Evolutionary conservation across 2,888 invertebrate genomes (phyloP).

Genomic region (Drosophila multiciliata): DNA sequence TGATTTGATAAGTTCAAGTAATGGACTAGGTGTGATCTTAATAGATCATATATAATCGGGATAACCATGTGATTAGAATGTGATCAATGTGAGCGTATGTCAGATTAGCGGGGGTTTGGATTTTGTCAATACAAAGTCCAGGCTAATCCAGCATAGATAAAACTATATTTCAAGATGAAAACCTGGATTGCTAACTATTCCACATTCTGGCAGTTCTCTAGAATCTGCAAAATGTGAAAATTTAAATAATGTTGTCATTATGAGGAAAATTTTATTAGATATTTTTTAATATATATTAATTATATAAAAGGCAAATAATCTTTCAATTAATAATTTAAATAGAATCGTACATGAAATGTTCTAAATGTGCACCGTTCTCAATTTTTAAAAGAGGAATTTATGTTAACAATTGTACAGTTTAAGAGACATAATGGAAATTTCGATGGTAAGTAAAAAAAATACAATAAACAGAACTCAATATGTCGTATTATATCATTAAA

Average conservation of each 20-base stretch:
- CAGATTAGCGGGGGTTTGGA: slow-evolving; percentile 32
- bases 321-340: neutral
- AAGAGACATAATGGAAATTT: neutral
- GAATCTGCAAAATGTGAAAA: neutral
- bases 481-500: neutral
- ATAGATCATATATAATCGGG: slow-evolving; percentile 39
- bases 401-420: neutral
- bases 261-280: neutral
- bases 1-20: slow-evolving; percentile 43
- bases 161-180: neutral
- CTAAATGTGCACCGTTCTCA: neutral
- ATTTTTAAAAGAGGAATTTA: neutral
- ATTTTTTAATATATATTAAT: neutral
- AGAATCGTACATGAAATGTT: neutral
- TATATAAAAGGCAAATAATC: neutral
- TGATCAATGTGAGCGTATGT: slow-evolving; percentile 19
- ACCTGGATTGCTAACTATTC: neutral
- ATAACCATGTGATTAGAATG: slow-evolving; percentile 15
- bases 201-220: neutral
- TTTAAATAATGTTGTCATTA: no score
- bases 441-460: neutral
- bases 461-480: neutral
- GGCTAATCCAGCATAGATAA: neutral
- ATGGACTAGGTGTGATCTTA: slow-evolving; percentile 67
- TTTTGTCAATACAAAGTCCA: slow-evolving; percentile 8